Evolutionary conservation across 2,113 vertebrate genomes (phyloP), one percentile per base, ranked within the genome.

Genomic region (Mandrillus leucophaeus): DNA sequence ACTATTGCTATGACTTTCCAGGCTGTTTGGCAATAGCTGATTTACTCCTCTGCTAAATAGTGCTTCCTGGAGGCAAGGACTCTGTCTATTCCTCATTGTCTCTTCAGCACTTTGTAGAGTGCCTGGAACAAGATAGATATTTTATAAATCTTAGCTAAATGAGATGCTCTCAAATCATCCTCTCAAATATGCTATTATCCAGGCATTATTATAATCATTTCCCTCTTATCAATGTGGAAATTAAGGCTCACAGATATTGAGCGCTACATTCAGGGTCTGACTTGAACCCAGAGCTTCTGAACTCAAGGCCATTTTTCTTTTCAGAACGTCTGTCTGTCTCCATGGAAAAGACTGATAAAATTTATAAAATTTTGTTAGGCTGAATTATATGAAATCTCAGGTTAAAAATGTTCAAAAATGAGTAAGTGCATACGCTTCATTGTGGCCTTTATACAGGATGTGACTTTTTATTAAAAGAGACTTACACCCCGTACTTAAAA

Each of bases 381-480:
- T 82, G 64, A 87, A n/a, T 87, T 30, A 70, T 52, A 50, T 38
- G 23, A 90, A 61, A 94, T 83, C 2, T 0, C 23, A 61, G n/a
- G 30, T 96, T 76, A 40, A 94, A 93, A 93, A 81, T 50, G 68
- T 57, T 84, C 25, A 92, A 73, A 85, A 64, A 40, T 55, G 45
- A 40, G 40, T 43, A 43, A 10, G 43, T 88, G 96, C 5, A 4
- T 55, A 35, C 25, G 2, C 20, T 75, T 78, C 57, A 17, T 88
- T 50, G 11, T 52, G 35, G 5, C 43, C 16, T 90, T 93, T 88
- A 50, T 82, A 78, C 0, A 17, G 16, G 27, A 50, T 76, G 52
- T 75, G 61, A 43, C 1, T 48, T 90, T 76, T 68, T 88, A 72
- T 75, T 76, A 64, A 52, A 83, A 76, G 30, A 72, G 38, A 73